phyloP scores from a whole-genome alignment of 2,113 vertebrate species.

The Hemiprocne comata region DNA sequence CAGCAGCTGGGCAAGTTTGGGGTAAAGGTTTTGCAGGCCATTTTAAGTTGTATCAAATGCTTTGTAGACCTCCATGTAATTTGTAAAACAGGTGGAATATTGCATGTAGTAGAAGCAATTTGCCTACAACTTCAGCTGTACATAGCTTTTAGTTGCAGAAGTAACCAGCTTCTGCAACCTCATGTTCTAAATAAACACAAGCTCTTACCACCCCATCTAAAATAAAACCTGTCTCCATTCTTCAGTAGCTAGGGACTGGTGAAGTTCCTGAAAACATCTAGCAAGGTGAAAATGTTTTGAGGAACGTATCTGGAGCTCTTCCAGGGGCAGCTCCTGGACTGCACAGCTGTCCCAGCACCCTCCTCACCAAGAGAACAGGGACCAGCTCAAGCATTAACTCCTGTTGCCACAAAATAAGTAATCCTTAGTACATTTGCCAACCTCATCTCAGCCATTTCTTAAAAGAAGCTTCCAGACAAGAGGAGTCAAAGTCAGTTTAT shows the following conservation, averaged over 20 bases:
- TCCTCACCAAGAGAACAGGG: too few relatives aligned
- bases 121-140: accelerated
- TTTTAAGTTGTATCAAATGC: accelerated
- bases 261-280: not conserved
- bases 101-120: accelerated
- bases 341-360: too few relatives aligned
- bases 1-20: not conserved
- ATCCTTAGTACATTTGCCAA: accelerated
- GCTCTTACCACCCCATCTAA: accelerated
- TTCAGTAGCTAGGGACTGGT: too few relatives aligned
- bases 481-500: not conserved
- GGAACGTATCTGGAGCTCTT: too few relatives aligned
- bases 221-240: not conserved
- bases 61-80: too few relatives aligned
- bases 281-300: accelerated
- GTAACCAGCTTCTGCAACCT: accelerated
- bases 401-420: too few relatives aligned
- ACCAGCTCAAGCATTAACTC: accelerated
- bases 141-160: not conserved
- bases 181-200: not conserved
- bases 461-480: accelerated
- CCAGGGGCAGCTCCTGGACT: too few relatives aligned
- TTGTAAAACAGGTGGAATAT: accelerated
- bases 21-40: accelerated
- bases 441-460: accelerated